These are phyloP conservation scores for Drosophila parvula DNA, from an alignment of 1,140 invertebrate genomes.

Conservation along the genomic window DNA sequence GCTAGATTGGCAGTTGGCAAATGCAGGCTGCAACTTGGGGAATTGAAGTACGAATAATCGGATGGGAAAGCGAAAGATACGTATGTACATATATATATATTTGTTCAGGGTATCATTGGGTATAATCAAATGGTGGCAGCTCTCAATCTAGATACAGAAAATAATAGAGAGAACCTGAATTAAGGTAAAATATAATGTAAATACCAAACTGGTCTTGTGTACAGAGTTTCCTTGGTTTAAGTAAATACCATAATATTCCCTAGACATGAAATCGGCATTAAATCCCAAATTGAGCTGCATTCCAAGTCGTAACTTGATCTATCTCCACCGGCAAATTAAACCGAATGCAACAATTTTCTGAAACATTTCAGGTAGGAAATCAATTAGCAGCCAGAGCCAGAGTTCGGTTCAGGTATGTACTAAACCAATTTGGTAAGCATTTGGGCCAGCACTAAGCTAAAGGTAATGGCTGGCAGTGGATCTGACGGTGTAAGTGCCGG, in stretches of 20 bases:
- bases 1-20: constrained; percentile 21
- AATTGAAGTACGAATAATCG: constrained; percentile 19
- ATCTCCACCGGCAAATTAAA: no score
- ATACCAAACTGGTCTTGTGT: neutral
- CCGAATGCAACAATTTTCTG: neutral
- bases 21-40: neutral
- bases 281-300: neutral
- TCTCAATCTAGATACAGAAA: neutral
- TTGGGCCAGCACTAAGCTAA: constrained; percentile 6
- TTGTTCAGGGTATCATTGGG: neutral
- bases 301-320: neutral
- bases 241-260: neutral
- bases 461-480: neutral
- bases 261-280: neutral
- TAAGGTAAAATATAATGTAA: neutral
- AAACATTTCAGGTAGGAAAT: constrained; percentile 5
- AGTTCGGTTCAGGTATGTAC: neutral
- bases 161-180: neutral
- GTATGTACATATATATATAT: neutral
- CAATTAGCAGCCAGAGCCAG: constrained; percentile 13
- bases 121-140: no score
- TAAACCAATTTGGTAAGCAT: constrained; percentile 1
- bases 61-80: neutral
- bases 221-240: neutral
- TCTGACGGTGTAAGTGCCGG: neutral